Evolutionary conservation across 2,797 vertebrate genomes (phyloP).

Genomic region (Rhincodon typus): DNA sequence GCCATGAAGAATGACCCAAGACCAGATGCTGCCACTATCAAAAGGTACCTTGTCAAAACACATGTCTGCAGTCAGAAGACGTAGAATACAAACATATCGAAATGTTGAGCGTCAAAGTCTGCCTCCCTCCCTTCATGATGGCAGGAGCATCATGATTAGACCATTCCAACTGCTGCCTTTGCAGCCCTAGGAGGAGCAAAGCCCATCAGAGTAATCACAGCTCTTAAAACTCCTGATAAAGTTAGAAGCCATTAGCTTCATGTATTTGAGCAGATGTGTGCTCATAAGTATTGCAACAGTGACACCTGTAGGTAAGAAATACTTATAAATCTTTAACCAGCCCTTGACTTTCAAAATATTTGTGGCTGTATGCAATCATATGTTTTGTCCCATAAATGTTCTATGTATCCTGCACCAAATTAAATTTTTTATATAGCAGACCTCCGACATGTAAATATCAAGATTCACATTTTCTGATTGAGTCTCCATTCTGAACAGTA

Average conservation of each 20-base stretch:
- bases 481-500: no score
- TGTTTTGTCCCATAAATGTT: not conserved
- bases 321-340: not conserved
- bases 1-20: constrained; percentile 95
- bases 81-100: not conserved
- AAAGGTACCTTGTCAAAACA: constrained; percentile 64
- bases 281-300: not conserved
- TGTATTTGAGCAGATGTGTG: not conserved
- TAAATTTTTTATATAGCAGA: not conserved
- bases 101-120: not conserved
- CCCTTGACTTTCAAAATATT: not conserved
- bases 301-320: constrained; percentile 2
- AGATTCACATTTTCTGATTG: no score
- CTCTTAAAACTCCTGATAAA: not conserved
- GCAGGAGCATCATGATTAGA: not conserved
- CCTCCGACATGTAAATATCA: not conserved
- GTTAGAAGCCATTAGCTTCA: not conserved
- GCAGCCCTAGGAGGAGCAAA: not conserved
- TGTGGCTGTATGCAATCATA: not conserved
- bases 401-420: not conserved
- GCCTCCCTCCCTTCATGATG: not conserved
- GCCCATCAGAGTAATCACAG: not conserved
- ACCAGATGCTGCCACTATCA: constrained; percentile 88
- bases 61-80: not conserved
- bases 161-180: not conserved